Conservation (phyloP, 2,797 vertebrate species). For the Propithecus deckenii region DNA sequence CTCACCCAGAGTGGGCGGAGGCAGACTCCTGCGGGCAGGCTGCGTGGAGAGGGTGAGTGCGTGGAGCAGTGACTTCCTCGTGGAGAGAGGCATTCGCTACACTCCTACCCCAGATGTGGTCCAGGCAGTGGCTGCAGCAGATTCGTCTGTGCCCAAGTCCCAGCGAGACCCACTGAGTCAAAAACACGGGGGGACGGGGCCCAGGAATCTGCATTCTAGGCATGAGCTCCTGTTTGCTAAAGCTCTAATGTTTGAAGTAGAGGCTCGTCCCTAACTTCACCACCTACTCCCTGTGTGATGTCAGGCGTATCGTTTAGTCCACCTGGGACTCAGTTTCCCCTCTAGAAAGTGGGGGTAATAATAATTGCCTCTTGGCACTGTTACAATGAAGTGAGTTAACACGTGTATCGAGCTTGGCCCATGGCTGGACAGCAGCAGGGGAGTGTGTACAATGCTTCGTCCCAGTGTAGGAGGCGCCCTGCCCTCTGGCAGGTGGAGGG, state of each 20-base stretch:
- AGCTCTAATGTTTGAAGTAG: not conserved
- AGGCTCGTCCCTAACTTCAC: not conserved
- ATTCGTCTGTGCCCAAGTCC: not conserved
- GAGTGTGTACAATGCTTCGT: too few relatives aligned
- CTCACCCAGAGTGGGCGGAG: not conserved
- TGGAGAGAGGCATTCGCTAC: not conserved
- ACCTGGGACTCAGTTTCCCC: not conserved
- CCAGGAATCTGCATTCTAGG: not conserved
- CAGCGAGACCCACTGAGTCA: not conserved
- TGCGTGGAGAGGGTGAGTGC: not conserved
- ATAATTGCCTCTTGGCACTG: not conserved
- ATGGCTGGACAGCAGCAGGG: accelerated
- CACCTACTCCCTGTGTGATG: not conserved
- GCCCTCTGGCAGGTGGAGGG: not conserved
- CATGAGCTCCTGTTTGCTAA: not conserved
- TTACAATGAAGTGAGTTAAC: not conserved
- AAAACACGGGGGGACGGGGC: accelerated
- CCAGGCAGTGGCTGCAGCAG: accelerated
- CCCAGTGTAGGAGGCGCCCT: not conserved
- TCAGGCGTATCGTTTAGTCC: not conserved
- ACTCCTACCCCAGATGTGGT: not conserved
- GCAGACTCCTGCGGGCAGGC: not conserved
- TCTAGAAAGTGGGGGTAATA: not conserved
- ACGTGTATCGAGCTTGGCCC: not conserved
- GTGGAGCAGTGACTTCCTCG: not conserved